Base-by-base conservation (phyloP, 2,113 vertebrate species). In the Forbesichthys agassizii region DNA sequence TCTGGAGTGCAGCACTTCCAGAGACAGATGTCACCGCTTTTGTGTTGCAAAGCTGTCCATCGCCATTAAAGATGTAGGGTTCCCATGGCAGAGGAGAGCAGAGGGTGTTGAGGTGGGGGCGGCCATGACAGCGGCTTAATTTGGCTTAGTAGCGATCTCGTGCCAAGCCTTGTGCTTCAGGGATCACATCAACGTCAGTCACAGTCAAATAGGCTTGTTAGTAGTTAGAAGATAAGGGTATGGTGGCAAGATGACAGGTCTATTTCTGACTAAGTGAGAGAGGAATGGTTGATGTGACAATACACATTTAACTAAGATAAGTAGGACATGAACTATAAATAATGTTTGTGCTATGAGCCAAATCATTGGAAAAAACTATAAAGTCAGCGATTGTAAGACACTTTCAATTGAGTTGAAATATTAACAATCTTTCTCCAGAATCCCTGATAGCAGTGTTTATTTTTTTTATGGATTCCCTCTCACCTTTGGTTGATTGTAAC, bases 61-160 rank as follows among this genome's bases (percentile, higher is more conserved):
- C 85, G 81, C 91, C 93, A 92, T 93, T 92, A 92, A 93, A 93
- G 86, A 91, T 92, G 90, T 86, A 92, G 82, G 83, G 88, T 92
- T 93, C 91, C 91, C 91, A 91, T 90, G 91, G 89, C 80, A 68
- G 84, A 79, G 79, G 82, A 63, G 69, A 72, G 75, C 68, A 82
- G 56, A 71, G 78, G 73, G 56, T 16, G 53, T 13, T 47, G 78
- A 81, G 75, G 87, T 86, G 88, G 84, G 76, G 86, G 86, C 81
- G 88, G 90, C 88, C 84, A 88, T 88, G 84, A 90, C 88, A 83
- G 86, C 84, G 84, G 88, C 89, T 92, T 92, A 84, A 89, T 93
- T 89, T 92, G 90, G 89, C 86, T 88, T 88, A 88, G 88, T 78
- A 86, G 86, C 75, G 60, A 86, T 87, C 73, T 67, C 65, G 81